Base-by-base conservation (phyloP, 23 tunicate species). In the Botrylloides violaceus region DNA sequence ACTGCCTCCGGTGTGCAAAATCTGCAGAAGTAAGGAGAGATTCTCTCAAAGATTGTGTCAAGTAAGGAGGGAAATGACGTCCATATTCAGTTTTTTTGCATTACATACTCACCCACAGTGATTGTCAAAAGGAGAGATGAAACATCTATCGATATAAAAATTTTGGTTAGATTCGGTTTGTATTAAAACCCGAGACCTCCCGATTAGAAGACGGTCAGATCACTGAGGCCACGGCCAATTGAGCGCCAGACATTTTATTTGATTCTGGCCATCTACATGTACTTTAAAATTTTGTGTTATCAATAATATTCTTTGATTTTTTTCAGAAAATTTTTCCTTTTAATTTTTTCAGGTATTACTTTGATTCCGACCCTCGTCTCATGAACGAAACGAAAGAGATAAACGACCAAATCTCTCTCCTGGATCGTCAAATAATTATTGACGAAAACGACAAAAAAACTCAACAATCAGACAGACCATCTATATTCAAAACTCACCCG, bases 401-500 rank as follows among this genome's bases (percentile, higher is more conserved):
- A 19, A 50, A 43, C 29, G 96, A 87, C 32, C 87, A 87, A 65
- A 77, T 81, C 23, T 56, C 76, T 4, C n/a, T 87, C 50, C 33
- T 87, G 63, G 64, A 76, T 15, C 79, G 87, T 2, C 96, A 87
- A 47, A 70, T 78, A 12, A 85, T 71, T n/a, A 80, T 87, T 21
- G 96, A 87, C 37, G 83, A 87, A 32, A 75, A 63, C 50, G 96
- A 87, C 47, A 71, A 66, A 3, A 32, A 78, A 21, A 76, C 83
- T 4, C 79, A 87, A 64, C 60, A 76, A 2, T 75, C 60, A n/a
- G 87, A 80, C 25, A 12, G 36, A 47, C 72, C 71, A 35, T 56
- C 82, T 3, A 74, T 87, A 26, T 87, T 87, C 65, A 76, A 86
- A 70, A 83, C 93, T 3, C 87, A 81, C 70, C 96, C 96, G 1